Evolutionary conservation across 2,113 vertebrate genomes (phyloP), one percentile per base, ranked within the genome.

Genomic region (Tupaia tana): DNA sequence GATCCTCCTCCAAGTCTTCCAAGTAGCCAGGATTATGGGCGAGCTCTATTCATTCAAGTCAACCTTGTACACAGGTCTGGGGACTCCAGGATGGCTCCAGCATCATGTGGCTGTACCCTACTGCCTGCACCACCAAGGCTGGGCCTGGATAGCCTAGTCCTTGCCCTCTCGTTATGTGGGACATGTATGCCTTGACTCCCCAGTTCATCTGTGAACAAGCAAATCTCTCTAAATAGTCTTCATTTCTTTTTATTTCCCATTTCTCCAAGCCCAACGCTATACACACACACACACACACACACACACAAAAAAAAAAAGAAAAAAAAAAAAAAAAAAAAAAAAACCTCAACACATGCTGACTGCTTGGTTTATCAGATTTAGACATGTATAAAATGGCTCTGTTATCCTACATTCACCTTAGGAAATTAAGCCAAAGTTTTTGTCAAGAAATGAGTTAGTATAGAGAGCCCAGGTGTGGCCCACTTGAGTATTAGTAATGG

Each of bases 341-440:
- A 85, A 12, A 27, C 20, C 59, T 52, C n/a, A 0, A 1, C 0
- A 25, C 12, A 9, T n/a, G 63, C 11, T 34, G 1, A 1, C n/a
- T 89, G 22, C 61, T 64, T 70, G 75, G 25, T 25, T 34, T 8
- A 18, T 29, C 86, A 80, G 34, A 52, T 66, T 75, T 59, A 79
- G 64, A 66, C 70, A 27, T 18, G 19, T 64, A 0, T 74, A 24
- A 71, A 73, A 56, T 77, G 25, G 61, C 61, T 69, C 29, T 71
- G 9, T 70, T 69, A 43, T 0, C 2, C 34, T 64, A 31, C 8
- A 58, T 16, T 73, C 8, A 24, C 3, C 2, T 6, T 29, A 54
- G 14, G 25, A 25, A 79, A 34, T 24, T 58, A 34, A 78, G 18
- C 67, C 31, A 19, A 43, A 20, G 20, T 63, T 78, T 52, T 75